These are phyloP conservation scores for Drosophila demipolita DNA, from an alignment of 2,888 invertebrate species.

Conservation along the genomic window DNA sequence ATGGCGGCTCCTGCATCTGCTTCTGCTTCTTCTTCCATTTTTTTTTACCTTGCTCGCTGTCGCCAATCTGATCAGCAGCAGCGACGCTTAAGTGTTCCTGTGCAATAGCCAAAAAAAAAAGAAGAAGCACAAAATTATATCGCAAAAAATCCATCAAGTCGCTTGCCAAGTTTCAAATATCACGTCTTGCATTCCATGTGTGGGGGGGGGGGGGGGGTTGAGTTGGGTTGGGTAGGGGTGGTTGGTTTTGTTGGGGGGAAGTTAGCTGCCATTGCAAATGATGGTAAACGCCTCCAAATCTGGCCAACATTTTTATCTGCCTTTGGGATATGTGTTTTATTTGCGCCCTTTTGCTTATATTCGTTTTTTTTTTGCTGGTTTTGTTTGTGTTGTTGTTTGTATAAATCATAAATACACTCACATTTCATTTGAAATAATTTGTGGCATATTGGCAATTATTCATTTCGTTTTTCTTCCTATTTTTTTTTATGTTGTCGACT, in stretches of 20 bases:
- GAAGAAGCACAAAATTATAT: neutral
- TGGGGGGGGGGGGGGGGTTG: too few relatives aligned
- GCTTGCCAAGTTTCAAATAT: slow-evolving; percentile 74
- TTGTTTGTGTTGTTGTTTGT: slow-evolving; percentile 17
- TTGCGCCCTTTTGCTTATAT: slow-evolving; percentile 21
- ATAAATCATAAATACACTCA: slow-evolving; percentile 81
- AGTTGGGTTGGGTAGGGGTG: neutral
- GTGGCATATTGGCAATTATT: slow-evolving; percentile 82
- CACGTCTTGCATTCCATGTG: slow-evolving; percentile 69
- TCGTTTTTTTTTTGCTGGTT: slow-evolving; percentile 14
- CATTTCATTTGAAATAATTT: slow-evolving; percentile 81
- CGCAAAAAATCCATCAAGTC: slow-evolving; percentile 63
- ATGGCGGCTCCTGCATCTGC: slow-evolving; percentile 18
- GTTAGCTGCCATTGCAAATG: slow-evolving; percentile 49
- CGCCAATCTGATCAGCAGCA: slow-evolving; percentile 73
- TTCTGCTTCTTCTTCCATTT: slow-evolving; percentile 37
- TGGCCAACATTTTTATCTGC: slow-evolving; percentile 75
- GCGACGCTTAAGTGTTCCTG: slow-evolving; percentile 72
- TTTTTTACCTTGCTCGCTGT: slow-evolving; percentile 64
- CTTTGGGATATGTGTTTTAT: slow-evolving; percentile 48
- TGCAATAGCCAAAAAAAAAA: slow-evolving; percentile 13
- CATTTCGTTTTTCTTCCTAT: slow-evolving; percentile 66
- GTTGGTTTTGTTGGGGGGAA: too few relatives aligned
- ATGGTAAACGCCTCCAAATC: slow-evolving; percentile 67
- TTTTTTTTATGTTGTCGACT: slow-evolving; percentile 24